phyloP scores from a whole-genome alignment of 1,140 invertebrate species.

The Drosophila rufa region DNA sequence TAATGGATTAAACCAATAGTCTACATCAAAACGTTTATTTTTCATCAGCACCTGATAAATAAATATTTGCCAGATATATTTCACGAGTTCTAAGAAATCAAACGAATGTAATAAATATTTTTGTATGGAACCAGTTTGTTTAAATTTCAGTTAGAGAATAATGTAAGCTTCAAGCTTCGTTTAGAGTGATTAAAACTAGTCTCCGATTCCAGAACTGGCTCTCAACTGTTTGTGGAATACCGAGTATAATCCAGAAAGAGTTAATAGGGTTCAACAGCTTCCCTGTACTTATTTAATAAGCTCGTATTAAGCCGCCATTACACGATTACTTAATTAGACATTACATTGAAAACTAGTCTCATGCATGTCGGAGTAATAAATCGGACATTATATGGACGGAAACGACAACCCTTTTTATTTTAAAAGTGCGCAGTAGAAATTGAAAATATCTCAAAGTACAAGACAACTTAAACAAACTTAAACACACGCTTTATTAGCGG shows the following conservation, averaged over 20 bases:
- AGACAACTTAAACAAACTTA: conserved; percentile 16
- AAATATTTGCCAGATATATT: conserved; percentile 3
- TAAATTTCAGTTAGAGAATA: background rate
- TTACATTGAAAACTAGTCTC: conserved; percentile 25
- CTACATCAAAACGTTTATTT: background rate
- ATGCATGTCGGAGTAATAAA: conserved; percentile 59
- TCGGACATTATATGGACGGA: conserved; percentile 10
- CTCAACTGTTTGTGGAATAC: background rate
- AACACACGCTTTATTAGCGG: background rate
- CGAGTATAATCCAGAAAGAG: background rate
- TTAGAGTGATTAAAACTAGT: background rate
- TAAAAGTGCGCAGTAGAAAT: conserved; percentile 31
- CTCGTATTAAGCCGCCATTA: conserved; percentile 10
- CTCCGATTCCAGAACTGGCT: background rate
- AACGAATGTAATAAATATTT: background rate
- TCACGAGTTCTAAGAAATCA: background rate
- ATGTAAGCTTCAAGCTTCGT: background rate
- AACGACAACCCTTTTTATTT: background rate
- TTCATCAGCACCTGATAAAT: conserved; percentile 9
- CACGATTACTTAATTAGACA: conserved; percentile 25
- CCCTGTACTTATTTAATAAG: conserved; percentile 4
- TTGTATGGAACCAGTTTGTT: background rate
- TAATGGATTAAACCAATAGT: conserved; percentile 2
- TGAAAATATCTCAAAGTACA: conserved; percentile 19
- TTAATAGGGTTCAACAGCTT: background rate